Percentiles rank a stretch among this genome's conserved stretches.
Conservation (phyloP, 2,888 invertebrate genomes). For the Patella depressa region DNA sequence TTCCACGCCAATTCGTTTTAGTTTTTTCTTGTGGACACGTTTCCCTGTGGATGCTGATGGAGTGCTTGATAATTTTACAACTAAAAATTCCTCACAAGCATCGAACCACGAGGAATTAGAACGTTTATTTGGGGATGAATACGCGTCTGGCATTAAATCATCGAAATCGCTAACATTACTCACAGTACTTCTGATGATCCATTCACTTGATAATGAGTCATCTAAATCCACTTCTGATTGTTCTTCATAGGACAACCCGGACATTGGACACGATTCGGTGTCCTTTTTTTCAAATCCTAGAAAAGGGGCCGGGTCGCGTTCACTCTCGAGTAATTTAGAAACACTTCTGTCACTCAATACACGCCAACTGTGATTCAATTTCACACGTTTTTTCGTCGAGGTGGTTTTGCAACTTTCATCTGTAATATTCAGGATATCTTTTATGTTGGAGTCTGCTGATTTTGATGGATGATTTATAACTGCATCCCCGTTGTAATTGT, state of each 20-base stretch:
- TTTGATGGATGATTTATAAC: no score
- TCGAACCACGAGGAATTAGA: conserved; percentile 58
- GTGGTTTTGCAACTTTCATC: not conserved
- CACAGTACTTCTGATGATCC: conserved; percentile 38
- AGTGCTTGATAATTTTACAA: not conserved
- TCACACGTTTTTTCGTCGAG: conserved; percentile 39
- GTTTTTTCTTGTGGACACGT: not conserved
- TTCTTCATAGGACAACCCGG: conserved; percentile 49
- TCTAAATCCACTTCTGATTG: conserved; percentile 46
- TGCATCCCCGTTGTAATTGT: no score
- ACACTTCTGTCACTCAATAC: conserved; percentile 48
- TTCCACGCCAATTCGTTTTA: not conserved
- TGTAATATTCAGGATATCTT: not conserved
- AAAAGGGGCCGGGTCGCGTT: conserved; percentile 41
- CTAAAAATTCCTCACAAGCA: conserved; percentile 47
- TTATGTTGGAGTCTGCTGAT: no score
- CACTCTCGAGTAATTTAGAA: conserved; percentile 44
- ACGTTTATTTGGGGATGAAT: conserved; percentile 53
- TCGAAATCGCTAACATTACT: conserved; percentile 24
- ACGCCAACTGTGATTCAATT: conserved; percentile 48
- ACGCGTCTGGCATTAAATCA: conserved; percentile 18
- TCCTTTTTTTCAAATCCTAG: conserved; percentile 44
- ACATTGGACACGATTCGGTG: conserved; percentile 33
- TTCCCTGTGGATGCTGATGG: not conserved
- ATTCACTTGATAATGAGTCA: conserved; percentile 46